These are phyloP conservation scores for Sylvia atricapilla DNA, from an alignment of 2,113 vertebrate genomes.

Conservation along the genomic window DNA sequence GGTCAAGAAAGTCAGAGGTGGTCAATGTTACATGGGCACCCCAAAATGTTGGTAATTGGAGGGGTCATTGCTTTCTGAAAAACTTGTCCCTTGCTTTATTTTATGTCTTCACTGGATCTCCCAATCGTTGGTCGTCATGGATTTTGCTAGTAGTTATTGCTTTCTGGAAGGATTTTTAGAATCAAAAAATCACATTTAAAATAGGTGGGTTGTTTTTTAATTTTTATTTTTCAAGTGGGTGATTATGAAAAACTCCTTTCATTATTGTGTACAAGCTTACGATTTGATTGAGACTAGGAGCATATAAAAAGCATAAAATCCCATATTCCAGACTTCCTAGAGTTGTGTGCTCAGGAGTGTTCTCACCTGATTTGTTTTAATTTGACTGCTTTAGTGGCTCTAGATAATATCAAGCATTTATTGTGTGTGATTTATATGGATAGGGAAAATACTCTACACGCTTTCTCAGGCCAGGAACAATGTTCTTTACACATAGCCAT, in stretches of 20 bases:
- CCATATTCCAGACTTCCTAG: not conserved
- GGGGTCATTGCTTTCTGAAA: not conserved
- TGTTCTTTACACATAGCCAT: not conserved
- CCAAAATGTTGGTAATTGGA: not conserved
- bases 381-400: not conserved
- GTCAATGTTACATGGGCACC: not conserved
- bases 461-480: not conserved
- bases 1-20: not conserved
- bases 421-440: not conserved
- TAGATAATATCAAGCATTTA: not conserved
- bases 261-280: not conserved
- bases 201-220: not conserved
- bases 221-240: not conserved
- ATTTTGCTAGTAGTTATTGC: not conserved
- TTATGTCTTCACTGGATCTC: not conserved
- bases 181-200: not conserved
- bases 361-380: not conserved
- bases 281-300: not conserved
- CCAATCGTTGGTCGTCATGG: fast-evolving
- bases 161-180: not conserved
- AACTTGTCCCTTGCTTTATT: not conserved
- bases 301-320: not conserved
- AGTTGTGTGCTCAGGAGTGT: not conserved
- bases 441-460: not conserved
- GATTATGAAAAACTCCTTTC: not conserved